Evolutionary conservation across 2,797 vertebrate species (phyloP).

Genomic region (Arctocebus calabarensis): DNA sequence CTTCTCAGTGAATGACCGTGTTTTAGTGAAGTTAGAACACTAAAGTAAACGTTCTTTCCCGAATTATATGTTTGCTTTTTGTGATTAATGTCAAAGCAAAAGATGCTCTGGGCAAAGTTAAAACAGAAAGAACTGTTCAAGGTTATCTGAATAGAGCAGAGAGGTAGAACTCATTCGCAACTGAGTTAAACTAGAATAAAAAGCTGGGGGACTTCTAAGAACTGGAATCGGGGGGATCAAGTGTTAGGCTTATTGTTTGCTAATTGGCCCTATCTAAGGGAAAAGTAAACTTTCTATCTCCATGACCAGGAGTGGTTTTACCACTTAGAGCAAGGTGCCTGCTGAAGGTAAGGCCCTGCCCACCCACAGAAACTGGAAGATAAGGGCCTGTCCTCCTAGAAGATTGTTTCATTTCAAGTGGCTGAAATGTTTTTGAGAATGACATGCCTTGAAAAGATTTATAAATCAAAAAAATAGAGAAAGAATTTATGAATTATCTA

Average conservation of each 20-base stretch:
- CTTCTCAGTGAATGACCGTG: not conserved
- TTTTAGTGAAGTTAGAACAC: not conserved
- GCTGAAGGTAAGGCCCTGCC: not conserved
- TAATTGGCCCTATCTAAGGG: not conserved
- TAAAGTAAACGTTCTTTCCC: not conserved
- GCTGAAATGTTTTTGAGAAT: not conserved
- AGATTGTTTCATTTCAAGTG: not conserved
- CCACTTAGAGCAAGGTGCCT: not conserved
- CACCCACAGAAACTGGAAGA: not conserved
- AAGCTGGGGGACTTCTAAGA: not conserved
- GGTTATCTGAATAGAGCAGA: not conserved
- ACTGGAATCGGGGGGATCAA: not conserved
- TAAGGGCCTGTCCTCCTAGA: not conserved
- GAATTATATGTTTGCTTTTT: not conserved
- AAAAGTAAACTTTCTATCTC: not conserved
- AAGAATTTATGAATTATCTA: not conserved
- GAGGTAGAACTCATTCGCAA: not conserved
- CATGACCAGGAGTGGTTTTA: not conserved
- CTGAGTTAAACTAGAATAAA: not conserved
- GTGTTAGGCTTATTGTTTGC: not conserved
- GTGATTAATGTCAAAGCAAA: not conserved
- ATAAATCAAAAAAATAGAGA: not conserved
- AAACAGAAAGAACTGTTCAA: not conserved
- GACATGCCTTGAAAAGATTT: not conserved
- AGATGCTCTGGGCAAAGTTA: not conserved